These are phyloP conservation scores for Antennarius maculatus DNA, from an alignment of 2,797 vertebrate genomes.

Conservation along the genomic window DNA sequence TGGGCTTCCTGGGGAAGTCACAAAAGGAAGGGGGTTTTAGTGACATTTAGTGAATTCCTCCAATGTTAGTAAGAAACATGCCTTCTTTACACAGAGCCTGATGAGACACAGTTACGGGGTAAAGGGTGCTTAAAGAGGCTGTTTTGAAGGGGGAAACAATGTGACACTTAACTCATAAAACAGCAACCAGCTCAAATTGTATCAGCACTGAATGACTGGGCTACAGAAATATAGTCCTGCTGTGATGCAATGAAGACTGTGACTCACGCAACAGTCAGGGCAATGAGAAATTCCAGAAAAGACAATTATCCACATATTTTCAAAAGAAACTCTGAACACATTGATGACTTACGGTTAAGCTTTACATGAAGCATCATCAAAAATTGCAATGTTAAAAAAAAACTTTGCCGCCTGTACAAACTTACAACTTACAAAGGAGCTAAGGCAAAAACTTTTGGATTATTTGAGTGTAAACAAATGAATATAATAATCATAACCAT, in stretches of 20 bases:
- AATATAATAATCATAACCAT: neutral
- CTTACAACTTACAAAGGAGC: constrained; percentile 2
- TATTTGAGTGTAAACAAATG: neutral
- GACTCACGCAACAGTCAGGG: constrained; percentile 57
- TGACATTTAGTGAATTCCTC: constrained; percentile 34
- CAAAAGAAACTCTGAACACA: constrained; percentile 52
- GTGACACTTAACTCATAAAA: constrained; percentile 52
- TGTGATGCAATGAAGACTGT: constrained; percentile 58
- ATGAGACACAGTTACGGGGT: constrained; percentile 48
- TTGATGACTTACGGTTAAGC: constrained; percentile 33
- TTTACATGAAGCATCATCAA: constrained; percentile 21
- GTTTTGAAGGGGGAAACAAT: constrained; percentile 46
- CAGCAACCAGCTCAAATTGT: constrained; percentile 51
- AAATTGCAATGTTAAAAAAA: constrained; percentile 12
- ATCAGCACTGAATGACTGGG: constrained; percentile 46
- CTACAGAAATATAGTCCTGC: constrained; percentile 54
- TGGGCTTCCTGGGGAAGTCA: constrained; percentile 32
- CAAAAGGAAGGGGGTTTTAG: constrained; percentile 37
- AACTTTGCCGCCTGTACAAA: neutral
- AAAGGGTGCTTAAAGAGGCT: constrained; percentile 39
- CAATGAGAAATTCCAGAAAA: constrained; percentile 60
- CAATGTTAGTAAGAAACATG: constrained; percentile 35
- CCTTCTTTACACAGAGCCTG: constrained; percentile 43
- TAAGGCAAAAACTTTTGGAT: neutral
- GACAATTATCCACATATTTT: constrained; percentile 55